Evolutionary conservation across 2,113 vertebrate species (phyloP), one percentile per base, ranked within the genome.

Genomic region (Amblyornis subalaris): DNA sequence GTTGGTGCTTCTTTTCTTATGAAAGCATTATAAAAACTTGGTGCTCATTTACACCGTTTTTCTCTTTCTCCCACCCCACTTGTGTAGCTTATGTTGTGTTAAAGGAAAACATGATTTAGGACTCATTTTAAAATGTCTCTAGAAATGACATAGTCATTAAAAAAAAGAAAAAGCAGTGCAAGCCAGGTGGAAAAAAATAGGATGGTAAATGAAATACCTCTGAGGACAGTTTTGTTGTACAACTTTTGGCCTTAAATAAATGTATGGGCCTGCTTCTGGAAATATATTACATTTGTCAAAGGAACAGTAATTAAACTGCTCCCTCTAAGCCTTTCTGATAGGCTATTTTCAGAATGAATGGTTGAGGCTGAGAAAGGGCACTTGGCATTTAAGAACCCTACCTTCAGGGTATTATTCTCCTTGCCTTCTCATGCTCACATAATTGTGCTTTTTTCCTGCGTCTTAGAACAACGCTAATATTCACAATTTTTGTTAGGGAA

Each of bases 231-330:
- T 97, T 96, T 95, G 90, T 91, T 97, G 73, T 96, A 85, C 81
- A 97, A 94, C 82, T 92, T 96, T 97, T 96, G 88, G 65, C 87
- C 82, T 97, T 96, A 97, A 97, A 97, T 97, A 96, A 97, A 97
- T 97, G 65, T 96, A 81, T 58, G 58, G 85, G 28, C 33, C 71
- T 97, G 76, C 67, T 96, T 93, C 85, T 97, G 90, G 95, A 96
- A 98, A 98, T 96, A 89, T 96, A 97, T 97, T 97, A 91, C 80
- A 57, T 91, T 83, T 96, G 95, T 96, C 97, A 97, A 95, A 97
- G 85, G 78, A 97, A 95, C 91, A 95, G 94, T 97, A 98, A 98
- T 98, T 98, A 98, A 97, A 97, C 84, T 96, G 64, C 70, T 97
- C 86, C 93, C 84, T 96, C 94, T 94, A 97, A 97, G 96, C 55